These are phyloP conservation scores for Eulemur macaco DNA, from an alignment of 2,113 vertebrate genomes.

Conservation along the genomic window DNA sequence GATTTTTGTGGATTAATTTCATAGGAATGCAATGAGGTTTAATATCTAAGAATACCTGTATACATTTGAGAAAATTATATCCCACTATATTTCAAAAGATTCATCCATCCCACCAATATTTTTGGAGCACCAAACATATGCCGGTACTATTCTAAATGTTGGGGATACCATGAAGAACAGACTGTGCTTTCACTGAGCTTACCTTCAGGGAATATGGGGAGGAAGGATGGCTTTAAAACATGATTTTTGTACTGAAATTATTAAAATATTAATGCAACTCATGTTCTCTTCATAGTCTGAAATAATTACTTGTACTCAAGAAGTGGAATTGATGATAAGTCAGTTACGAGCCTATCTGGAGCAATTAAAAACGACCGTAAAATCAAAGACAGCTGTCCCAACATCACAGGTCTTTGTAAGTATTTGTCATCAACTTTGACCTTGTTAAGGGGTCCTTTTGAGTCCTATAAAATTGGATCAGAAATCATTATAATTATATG, in stretches of 20 bases:
- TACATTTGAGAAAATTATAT: neutral
- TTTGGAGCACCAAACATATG: neutral
- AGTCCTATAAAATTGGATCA: neutral
- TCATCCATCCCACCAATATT: neutral
- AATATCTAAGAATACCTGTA: neutral
- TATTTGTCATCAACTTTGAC: slow-evolving; percentile 64
- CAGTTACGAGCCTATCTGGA: slow-evolving; percentile 86
- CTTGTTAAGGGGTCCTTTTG: slow-evolving; percentile 2
- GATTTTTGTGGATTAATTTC: neutral
- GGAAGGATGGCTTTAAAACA: neutral
- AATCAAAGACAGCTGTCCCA: slow-evolving; percentile 86
- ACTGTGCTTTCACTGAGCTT: neutral
- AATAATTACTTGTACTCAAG: slow-evolving; percentile 84
- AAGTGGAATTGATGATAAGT: slow-evolving; percentile 84
- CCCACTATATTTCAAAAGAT: neutral
- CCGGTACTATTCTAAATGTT: neutral
- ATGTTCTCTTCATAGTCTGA: slow-evolving; percentile 86
- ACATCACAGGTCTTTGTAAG: slow-evolving; percentile 92
- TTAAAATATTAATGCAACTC: slow-evolving; percentile 1
- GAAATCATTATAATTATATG: slow-evolving; percentile 43
- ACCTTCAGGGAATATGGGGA: neutral
- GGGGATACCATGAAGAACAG: neutral
- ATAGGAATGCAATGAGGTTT: neutral
- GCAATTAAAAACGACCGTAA: slow-evolving; percentile 84
- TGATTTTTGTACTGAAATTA: neutral